Percentiles rank a stretch among this genome's conserved stretches.
Conservation (phyloP, 92 coral and sea anemone genomes). For the Epizoanthus scotinus region DNA sequence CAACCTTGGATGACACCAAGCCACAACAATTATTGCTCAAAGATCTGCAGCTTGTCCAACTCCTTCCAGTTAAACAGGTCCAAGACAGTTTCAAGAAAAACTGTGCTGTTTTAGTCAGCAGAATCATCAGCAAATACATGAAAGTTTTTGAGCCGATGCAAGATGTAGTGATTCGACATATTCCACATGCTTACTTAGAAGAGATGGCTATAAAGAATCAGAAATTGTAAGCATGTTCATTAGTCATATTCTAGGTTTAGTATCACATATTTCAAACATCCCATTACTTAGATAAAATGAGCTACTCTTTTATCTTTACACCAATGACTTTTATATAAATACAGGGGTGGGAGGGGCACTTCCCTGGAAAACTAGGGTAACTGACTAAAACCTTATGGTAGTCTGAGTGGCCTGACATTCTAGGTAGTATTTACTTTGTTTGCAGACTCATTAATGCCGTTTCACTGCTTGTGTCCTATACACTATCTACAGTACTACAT, state of each 20-base stretch:
- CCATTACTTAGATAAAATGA: too few species aligned
- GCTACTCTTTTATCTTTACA: too few species aligned
- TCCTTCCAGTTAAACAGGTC: slow-evolving; percentile 43
- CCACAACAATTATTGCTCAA: slow-evolving; percentile 12
- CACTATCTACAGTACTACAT: too few species aligned
- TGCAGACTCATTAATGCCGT: too few species aligned
- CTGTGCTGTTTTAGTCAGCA: slow-evolving; percentile 49
- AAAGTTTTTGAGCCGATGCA: slow-evolving; percentile 24
- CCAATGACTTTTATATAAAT: too few species aligned
- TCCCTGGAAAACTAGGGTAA: too few species aligned
- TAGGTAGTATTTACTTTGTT: too few species aligned
- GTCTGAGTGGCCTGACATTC: too few species aligned
- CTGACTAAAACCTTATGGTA: too few species aligned
- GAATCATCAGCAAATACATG: slow-evolving; percentile 36
- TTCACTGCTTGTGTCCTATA: too few species aligned
- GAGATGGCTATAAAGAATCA: slow-evolving; percentile 43
- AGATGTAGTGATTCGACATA: slow-evolving; percentile 45
- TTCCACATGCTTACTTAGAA: slow-evolving; percentile 31
- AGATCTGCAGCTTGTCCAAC: slow-evolving; percentile 20
- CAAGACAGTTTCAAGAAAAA: slow-evolving; percentile 51
- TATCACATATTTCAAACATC: too few species aligned
- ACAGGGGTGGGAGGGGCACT: too few species aligned
- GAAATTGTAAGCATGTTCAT: slow-evolving; percentile 30
- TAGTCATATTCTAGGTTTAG: neutral
- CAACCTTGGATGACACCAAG: slow-evolving; percentile 21